phyloP scores from a whole-genome alignment of 2,888 invertebrate species.

The Cantharis lateralis region DNA sequence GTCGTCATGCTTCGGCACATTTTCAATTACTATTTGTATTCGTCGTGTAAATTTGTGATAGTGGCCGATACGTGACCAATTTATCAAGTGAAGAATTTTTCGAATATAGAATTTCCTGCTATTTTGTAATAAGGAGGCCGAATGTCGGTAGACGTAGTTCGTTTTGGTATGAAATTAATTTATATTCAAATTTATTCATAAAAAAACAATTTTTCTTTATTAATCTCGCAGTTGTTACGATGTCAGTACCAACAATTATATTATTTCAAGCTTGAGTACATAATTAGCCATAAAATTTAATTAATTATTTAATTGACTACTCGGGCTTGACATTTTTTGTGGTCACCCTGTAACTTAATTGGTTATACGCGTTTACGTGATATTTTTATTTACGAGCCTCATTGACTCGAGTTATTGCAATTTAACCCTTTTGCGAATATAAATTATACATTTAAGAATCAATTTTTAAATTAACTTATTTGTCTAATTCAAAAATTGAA shows the following conservation, averaged over 20 bases:
- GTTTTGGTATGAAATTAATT: not conserved
- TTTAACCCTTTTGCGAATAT: not conserved
- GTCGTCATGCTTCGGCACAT: not conserved
- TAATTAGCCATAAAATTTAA: not conserved
- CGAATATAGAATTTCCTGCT: not conserved
- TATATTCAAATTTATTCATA: not conserved
- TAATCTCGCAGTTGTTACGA: not conserved
- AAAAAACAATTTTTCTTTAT: not conserved
- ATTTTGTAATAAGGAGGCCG: not conserved
- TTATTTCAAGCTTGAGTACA: not conserved
- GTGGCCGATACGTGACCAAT: not conserved
- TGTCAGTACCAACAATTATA: not conserved
- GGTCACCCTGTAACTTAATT: not conserved
- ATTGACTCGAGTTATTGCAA: not conserved
- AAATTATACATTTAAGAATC: not conserved
- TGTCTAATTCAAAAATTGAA: not conserved
- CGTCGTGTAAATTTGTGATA: not conserved
- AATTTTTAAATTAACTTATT: not conserved
- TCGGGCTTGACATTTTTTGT: not conserved
- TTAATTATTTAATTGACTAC: not conserved
- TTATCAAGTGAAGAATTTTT: not conserved
- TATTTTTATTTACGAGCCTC: not conserved
- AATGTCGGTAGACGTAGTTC: not conserved
- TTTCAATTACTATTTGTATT: conserved; percentile 1
- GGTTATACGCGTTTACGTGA: not conserved